Base-by-base conservation (phyloP, 2,113 vertebrate species). In the Suricata suricatta region DNA sequence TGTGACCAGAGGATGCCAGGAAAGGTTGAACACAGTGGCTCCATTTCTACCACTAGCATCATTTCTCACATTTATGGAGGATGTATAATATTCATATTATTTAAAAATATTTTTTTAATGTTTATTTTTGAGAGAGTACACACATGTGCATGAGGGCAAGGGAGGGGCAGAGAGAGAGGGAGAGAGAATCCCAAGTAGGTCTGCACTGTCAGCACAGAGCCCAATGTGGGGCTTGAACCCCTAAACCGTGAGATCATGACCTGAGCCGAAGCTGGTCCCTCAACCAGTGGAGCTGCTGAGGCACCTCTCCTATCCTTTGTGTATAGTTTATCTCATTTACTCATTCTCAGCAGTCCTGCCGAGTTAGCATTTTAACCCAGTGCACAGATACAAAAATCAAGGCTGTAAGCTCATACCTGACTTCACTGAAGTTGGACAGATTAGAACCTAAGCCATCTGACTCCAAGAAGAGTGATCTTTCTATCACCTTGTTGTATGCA, bases 1-100 rank as follows among this genome's bases (percentile, higher is more conserved):
- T 12, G 9, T 0, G 2, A 13, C 29, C 1, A 11, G 15, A 27
- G 25, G 17, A 27, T 0, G 2, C 44, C 41, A 54, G 41, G 17
- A 12, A 16, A 82, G 63, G 29, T 33, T 60, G 64, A 54, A 14
- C 8, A 6, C 2, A 1, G 33, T 0, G 3, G 57, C 41, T 25
- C 0, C 6, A 3, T 35, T 57, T 81, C 35, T 52, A 60, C 44
- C 33, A 4, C n/a, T 27, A 35, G 25, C 16, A 14, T 25, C 19
- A 64, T 29, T 64, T 29, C 50, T 64, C 50, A 77, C 10, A 47
- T 29, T 52, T 38, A 35, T 7, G n/a, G 47, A 71, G 31, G 66
- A 47, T 41, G 80, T n/a, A 23, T 33, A 33, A 76, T 1, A 44
- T 16, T 91, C 21, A 6, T 17, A 72, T 57, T 57, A 57, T 60